Base-by-base conservation (phyloP, 2,113 vertebrate genomes). In the Rutilus rutilus region DNA sequence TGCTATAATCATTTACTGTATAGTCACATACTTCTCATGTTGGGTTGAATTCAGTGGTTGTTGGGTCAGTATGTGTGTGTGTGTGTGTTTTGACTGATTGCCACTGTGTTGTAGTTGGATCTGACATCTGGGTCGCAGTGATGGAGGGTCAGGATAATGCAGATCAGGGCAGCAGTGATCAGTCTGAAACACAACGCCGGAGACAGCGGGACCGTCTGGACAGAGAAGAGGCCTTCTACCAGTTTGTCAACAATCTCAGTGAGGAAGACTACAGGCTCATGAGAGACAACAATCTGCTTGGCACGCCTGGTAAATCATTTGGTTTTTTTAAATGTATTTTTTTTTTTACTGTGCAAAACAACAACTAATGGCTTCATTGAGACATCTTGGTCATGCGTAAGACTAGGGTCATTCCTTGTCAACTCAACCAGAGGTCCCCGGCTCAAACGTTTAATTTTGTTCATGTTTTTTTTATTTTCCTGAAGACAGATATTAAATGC, bases 211-310 rank as follows among this genome's bases (percentile, higher is more conserved):
- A 99, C 90, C 96, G 98, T 5, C 93, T 99, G 80, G 95, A 96
- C 91, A 92, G 98, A 86, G 98, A 99, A 85, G 98, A 99, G 92
- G 98, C 97, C 88, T 99, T 99, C 92, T 99, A 99, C 92, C 98
- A 99, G 87, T 99, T 99, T 93, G 98, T 99, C 83, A 99, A 99
- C 94, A 98, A 97, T 92, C 95, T 99, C 88, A 99, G 97, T 88
- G 97, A 99, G 90, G 98, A 99, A 87, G 98, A 99, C 90, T 99
- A 99, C 93, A 95, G 98, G 80, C 96, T 99, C 86, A 99, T 99
- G 98, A 97, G 98, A 89, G 98, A 99, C 91, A 99, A 99, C 93
- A 99, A 99, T 91, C 96, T 99, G 85, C 92, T 99, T 84, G 97
- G 98, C 86, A 99, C 97, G 45, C 98, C 98, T 95, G 98, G 98